These are phyloP conservation scores for Julus scanicus DNA, from an alignment of 2,888 invertebrate genomes.

Conservation along the genomic window DNA sequence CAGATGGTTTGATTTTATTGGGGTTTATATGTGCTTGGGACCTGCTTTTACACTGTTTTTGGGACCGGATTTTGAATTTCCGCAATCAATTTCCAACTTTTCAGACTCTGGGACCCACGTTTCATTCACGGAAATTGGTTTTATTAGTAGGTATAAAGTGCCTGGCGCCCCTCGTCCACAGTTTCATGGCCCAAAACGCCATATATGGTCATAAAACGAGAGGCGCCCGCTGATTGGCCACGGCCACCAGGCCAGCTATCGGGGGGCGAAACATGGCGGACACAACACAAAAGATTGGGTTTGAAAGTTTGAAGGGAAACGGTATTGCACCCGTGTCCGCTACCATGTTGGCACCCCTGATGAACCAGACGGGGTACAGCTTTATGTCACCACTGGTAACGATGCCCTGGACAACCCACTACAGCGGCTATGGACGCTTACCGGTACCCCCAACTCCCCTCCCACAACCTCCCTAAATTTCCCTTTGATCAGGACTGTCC, in stretches of 20 bases:
- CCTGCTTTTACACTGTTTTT: too few relatives aligned
- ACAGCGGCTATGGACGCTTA: not conserved
- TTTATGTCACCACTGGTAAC: not conserved
- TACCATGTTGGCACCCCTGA: not conserved
- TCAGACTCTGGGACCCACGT: not conserved
- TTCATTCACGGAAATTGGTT: not conserved
- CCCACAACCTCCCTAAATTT: not conserved
- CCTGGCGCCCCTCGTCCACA: not conserved
- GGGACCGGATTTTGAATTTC: too few relatives aligned
- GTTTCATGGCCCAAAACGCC: constrained; percentile 7
- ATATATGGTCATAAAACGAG: constrained; percentile 56
- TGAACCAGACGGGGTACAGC: not conserved
- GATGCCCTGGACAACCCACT: not conserved
- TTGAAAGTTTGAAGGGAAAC: constrained; percentile 47
- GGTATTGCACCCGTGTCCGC: not conserved
- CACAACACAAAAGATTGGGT: not conserved
- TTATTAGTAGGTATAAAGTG: not conserved
- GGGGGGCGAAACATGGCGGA: not conserved
- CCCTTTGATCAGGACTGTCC: not conserved
- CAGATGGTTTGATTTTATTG: too few relatives aligned
- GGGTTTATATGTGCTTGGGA: too few relatives aligned
- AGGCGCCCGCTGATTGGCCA: constrained; percentile 49
- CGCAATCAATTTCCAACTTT: too few relatives aligned
- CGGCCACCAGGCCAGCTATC: not conserved
- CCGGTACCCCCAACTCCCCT: not conserved